These are phyloP conservation scores for Pelagia noctiluca DNA, from an alignment of 30 jellyfish, hydroid and myxozoan species.

Conservation along the genomic window DNA sequence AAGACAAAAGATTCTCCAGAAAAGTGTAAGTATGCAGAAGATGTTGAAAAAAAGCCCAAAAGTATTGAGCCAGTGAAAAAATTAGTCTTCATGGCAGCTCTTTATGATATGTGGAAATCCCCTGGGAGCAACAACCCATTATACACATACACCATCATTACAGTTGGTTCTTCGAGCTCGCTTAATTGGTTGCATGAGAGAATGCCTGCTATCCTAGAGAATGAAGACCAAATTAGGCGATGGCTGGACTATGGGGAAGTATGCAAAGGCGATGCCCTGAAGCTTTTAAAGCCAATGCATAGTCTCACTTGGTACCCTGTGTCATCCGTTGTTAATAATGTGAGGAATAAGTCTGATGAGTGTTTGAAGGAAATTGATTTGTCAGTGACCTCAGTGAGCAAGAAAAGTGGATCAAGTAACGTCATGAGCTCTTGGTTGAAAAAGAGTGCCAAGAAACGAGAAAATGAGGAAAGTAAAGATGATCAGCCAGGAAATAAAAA, in stretches of 20 bases:
- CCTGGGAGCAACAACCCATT: slow-evolving; percentile 51
- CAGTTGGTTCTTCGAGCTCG: slow-evolving; percentile 80
- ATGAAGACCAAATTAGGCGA: slow-evolving; percentile 53
- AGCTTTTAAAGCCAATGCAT: slow-evolving; percentile 61
- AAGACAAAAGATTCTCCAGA: neutral
- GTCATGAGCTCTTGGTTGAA: slow-evolving; percentile 56
- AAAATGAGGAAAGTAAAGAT: neutral
- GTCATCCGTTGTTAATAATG: slow-evolving; percentile 80
- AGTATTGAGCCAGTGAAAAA: too few relatives aligned
- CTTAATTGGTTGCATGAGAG: slow-evolving; percentile 85
- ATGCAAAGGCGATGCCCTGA: slow-evolving; percentile 62
- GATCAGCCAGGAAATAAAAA: neutral
- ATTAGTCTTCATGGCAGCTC: slow-evolving; percentile 87
- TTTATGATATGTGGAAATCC: slow-evolving; percentile 71
- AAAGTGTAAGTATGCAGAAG: neutral
- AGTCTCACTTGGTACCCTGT: slow-evolving; percentile 93
- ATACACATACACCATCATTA: slow-evolving; percentile 84
- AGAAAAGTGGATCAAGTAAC: slow-evolving; percentile 49
- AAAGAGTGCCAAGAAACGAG: slow-evolving; percentile 33
- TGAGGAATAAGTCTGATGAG: slow-evolving; percentile 79
- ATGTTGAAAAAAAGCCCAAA: neutral
- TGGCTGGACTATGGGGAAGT: slow-evolving; percentile 79
- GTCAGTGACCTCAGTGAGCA: slow-evolving; percentile 7
- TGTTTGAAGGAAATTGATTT: slow-evolving; percentile 79
- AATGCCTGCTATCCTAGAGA: slow-evolving; percentile 94